These are phyloP conservation scores for Lacanobia oleracea DNA, from an alignment of 2,888 invertebrate species.

Conservation along the genomic window DNA sequence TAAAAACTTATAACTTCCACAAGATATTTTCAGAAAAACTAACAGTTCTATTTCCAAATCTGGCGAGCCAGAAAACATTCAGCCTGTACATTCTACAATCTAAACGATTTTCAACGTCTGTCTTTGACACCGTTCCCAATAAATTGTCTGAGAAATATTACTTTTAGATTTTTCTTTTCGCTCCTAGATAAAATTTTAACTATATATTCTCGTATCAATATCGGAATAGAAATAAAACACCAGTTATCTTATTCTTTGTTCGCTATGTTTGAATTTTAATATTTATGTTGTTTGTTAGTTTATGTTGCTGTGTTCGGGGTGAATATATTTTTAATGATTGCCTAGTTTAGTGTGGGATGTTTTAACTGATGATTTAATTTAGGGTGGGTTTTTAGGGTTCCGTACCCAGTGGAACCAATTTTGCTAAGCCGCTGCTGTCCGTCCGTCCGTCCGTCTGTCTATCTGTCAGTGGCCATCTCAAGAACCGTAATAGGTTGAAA, in stretches of 20 bases:
- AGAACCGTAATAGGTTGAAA: too few relatives aligned
- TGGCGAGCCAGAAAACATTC: slow-evolving; percentile 6
- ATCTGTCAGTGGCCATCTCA: too few relatives aligned
- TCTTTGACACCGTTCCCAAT: slow-evolving; percentile 54
- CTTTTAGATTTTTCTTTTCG: slow-evolving; percentile 45
- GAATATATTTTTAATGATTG: slow-evolving; percentile 1
- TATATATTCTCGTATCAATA: slow-evolving; percentile 31
- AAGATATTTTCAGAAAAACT: background rate
- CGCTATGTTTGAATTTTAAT: slow-evolving; percentile 2
- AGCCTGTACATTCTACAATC: slow-evolving; percentile 43
- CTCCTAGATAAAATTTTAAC: slow-evolving; percentile 41
- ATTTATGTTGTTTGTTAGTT: slow-evolving; percentile 3
- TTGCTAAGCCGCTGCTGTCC: too few relatives aligned
- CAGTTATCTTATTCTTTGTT: slow-evolving; percentile 5
- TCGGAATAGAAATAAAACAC: slow-evolving; percentile 31
- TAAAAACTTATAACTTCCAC: background rate
- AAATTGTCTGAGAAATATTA: slow-evolving; percentile 60
- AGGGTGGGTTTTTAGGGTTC: too few relatives aligned
- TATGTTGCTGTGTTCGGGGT: background rate
- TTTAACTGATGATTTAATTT: too few relatives aligned
- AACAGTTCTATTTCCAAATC: background rate
- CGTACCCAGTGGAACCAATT: too few relatives aligned
- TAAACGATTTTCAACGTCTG: slow-evolving; percentile 53
- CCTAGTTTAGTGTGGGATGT: too few relatives aligned
- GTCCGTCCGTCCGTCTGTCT: too few relatives aligned